These are phyloP conservation scores for Blastobasis lacticolella DNA, from an alignment of 2,888 invertebrate genomes.

Conservation along the genomic window DNA sequence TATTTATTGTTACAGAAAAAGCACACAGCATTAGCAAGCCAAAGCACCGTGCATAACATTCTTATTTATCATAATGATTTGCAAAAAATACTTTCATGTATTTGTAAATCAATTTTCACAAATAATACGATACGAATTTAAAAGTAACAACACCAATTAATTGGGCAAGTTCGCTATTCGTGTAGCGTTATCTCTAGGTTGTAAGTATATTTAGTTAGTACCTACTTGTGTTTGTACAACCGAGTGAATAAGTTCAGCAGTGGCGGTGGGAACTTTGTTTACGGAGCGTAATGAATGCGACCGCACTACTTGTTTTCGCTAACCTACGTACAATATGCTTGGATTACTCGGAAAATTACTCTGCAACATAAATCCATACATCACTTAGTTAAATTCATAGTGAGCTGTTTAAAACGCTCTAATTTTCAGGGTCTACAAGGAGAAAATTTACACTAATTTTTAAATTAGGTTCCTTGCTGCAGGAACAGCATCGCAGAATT, in stretches of 20 bases:
- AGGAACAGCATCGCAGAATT: not conserved
- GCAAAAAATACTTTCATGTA: no score
- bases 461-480: not conserved
- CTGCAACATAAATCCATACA: not conserved
- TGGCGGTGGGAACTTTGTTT: slow-evolving; percentile 36
- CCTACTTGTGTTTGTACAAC: slow-evolving; percentile 12
- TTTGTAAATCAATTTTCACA: no score
- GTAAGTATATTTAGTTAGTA: no score
- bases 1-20: no score
- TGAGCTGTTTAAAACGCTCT: not conserved
- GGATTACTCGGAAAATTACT: slow-evolving; percentile 1
- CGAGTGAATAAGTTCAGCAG: slow-evolving; percentile 29
- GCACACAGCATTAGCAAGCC: no score
- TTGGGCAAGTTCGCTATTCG: slow-evolving; percentile 16
- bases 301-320: slow-evolving; percentile 31
- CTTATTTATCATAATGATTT: no score
- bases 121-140: no score
- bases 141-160: slow-evolving; percentile 22
- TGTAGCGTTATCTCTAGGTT: no score
- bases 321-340: slow-evolving; percentile 15
- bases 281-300: slow-evolving; percentile 38
- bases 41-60: no score
- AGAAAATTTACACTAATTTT: not conserved
- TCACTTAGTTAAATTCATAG: not conserved
- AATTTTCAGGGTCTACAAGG: not conserved